Evolutionary conservation across 35 echinoderm and acorn worm genomes (phyloP).

Genomic region (Holothuria glaberrima): DNA sequence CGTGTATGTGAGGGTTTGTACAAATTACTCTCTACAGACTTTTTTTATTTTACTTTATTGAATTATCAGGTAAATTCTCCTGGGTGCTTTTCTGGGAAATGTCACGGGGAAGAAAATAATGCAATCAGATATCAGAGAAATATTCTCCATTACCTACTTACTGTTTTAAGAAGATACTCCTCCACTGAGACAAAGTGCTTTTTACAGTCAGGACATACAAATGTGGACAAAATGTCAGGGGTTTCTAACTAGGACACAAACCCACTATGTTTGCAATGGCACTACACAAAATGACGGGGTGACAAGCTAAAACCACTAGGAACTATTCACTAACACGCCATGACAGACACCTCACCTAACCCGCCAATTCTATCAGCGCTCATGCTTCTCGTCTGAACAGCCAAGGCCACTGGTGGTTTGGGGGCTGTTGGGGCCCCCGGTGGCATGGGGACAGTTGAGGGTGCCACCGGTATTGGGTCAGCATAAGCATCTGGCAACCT

Average conservation of each 20-base stretch:
- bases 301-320: conserved; percentile 18
- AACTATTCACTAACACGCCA: conserved; percentile 15
- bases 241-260: not conserved
- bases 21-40: too few species aligned
- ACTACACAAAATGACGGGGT: conserved; percentile 27
- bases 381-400: conserved; percentile 28
- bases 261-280: not conserved
- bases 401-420: conserved; percentile 17
- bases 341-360: conserved; percentile 39
- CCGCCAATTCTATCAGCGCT: conserved; percentile 24
- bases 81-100: too few species aligned
- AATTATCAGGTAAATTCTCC: too few species aligned
- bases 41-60: too few species aligned
- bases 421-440: conserved; percentile 23
- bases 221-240: not conserved
- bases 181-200: not conserved
- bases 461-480: not conserved
- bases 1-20: too few species aligned
- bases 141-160: not conserved
- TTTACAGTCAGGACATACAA: not conserved
- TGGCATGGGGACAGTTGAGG: conserved; percentile 28
- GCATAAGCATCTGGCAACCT: conserved; percentile 5
- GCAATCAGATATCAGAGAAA: too few species aligned
- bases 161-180: not conserved
- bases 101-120: not conserved